Percentiles rank a stretch among this genome's conserved stretches.
phyloP scores from a whole-genome alignment of 2,113 vertebrate species.

The Oceanites oceanicus region DNA sequence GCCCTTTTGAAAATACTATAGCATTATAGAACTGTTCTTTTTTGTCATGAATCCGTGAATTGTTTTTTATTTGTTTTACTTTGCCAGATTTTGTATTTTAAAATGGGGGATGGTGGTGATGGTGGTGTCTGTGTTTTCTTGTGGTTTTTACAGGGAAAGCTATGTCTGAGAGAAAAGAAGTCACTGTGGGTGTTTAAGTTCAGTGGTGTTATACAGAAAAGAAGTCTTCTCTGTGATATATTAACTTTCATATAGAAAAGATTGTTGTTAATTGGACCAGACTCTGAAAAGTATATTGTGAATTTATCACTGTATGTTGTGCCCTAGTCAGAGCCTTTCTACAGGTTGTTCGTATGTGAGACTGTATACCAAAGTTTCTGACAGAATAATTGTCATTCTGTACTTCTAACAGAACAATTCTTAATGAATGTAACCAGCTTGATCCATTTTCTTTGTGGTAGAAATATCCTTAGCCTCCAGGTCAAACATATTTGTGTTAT shows the following conservation, averaged over 20 bases:
- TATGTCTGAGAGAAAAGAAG: background rate
- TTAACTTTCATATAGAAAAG: background rate
- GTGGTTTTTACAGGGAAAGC: background rate
- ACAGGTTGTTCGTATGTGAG: background rate
- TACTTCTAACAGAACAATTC: background rate
- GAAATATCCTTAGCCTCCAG: background rate
- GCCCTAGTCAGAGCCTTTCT: fast-evolving
- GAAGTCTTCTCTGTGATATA: background rate
- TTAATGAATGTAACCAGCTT: background rate
- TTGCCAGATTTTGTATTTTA: background rate
- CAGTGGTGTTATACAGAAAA: background rate
- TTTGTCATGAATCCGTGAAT: background rate
- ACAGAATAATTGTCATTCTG: background rate
- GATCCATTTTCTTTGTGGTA: background rate
- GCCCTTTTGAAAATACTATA: background rate
- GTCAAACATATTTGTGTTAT: background rate
- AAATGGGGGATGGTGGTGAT: background rate
- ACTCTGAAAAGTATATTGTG: background rate
- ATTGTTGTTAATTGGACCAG: background rate
- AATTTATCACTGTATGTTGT: background rate
- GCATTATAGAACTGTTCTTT: background rate
- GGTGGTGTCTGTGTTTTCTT: background rate
- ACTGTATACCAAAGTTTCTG: background rate
- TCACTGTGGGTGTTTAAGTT: background rate
- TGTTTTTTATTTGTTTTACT: background rate